These are phyloP conservation scores for Micrasema longulum DNA, from an alignment of 1,140 invertebrate species.

Conservation along the genomic window DNA sequence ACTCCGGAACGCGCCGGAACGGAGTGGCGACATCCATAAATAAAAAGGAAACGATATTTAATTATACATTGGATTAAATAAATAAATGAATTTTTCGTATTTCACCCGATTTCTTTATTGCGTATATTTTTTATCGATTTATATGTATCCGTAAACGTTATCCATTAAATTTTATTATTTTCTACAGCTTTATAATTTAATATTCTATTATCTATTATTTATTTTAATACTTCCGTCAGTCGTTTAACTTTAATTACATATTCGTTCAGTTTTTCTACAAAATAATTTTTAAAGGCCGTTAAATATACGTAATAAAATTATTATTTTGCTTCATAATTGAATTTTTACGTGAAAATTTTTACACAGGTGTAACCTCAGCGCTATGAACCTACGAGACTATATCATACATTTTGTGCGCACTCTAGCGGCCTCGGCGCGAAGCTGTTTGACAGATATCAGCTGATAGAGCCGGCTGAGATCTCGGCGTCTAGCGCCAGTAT, in stretches of 20 bases:
- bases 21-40: too few species aligned
- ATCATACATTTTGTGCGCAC: slow-evolving; percentile 6
- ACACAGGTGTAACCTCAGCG: too few species aligned
- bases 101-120: too few species aligned
- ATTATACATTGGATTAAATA: too few species aligned
- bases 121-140: too few species aligned
- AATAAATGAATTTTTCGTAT: too few species aligned
- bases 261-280: background rate
- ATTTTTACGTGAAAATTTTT: background rate
- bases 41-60: too few species aligned
- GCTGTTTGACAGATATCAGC: slow-evolving; percentile 45
- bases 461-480: slow-evolving; percentile 36
- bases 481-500: background rate
- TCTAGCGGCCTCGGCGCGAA: slow-evolving; percentile 36
- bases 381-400: background rate
- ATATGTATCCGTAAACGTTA: too few species aligned
- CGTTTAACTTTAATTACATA: background rate
- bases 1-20: too few species aligned
- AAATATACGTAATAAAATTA: background rate
- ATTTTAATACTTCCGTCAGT: background rate
- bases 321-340: background rate
- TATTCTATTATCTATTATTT: background rate
- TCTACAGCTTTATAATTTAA: background rate
- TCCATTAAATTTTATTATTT: too few species aligned
- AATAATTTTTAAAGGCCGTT: background rate